Evolutionary conservation across 2,113 vertebrate genomes (phyloP), one percentile per base, ranked within the genome.

Genomic region (Alligator mississippiensis): DNA sequence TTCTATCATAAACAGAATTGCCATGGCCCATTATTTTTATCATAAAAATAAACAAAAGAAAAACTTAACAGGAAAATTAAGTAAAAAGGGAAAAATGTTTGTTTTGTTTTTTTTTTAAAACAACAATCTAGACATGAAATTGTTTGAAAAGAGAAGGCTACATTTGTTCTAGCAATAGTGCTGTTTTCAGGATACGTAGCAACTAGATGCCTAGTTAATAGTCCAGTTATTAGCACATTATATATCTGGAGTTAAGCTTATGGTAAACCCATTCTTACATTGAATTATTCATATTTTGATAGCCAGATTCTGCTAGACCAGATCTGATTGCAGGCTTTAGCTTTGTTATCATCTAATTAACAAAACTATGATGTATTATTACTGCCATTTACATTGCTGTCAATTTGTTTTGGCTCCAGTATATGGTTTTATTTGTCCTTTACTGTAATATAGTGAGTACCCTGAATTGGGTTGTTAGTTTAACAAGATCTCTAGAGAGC

Each of bases 401-500:
- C 87, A 61, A 54, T 96, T 97, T 94, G 60, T 97, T 93, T 96
- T 96, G 90, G 79, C 79, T 96, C 92, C 78, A 11, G 87, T 94
- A 2, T 79, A 2, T 88, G 80, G 85, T 85, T 92, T 87, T 94
- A 1, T 97, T 92, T 96, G 72, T 96, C 82, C 88, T 86, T 95
- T 94, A 68, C 82, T 92, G 24, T 91, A 92, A 96, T 91, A 91
- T 6, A 18, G 81, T 81, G 94, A 94, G 95, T 94, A 72, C 77
- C 82, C 84, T 95, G 95, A 93, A 91, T 88, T 94, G 87, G 84
- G 91, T 96, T 97, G 90, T 94, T 97, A 92, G 96, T 97, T 97
- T 98, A 98, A 97, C 96, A 97, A 98, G 97, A 79, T 97, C 97
- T 97, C 97, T 96, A 86, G 97, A 97, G 98, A 91, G 62, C 80